These are phyloP conservation scores for Whitmania pigra DNA, from an alignment of 1,140 invertebrate genomes.

Conservation along the genomic window DNA sequence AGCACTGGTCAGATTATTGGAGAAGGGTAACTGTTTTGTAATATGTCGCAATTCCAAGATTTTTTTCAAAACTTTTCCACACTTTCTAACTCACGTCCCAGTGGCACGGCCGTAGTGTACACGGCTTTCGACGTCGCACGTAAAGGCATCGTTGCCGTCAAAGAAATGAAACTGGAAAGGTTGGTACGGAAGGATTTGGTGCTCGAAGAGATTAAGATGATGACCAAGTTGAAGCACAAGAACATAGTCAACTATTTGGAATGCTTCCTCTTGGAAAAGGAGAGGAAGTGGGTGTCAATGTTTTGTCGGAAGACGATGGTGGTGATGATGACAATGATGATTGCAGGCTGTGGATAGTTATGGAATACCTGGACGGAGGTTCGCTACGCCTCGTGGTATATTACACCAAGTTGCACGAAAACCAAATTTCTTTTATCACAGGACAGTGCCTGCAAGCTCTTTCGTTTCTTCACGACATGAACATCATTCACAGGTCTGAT, in stretches of 20 bases:
- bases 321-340: no score
- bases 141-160: conserved; percentile 44
- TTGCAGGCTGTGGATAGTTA: conserved; percentile 47
- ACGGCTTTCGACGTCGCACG: conserved; percentile 35
- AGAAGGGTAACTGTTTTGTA: no score
- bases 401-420: conserved; percentile 50
- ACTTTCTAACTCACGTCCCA: conserved; percentile 22
- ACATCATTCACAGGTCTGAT: conserved; percentile 9
- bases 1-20: no score
- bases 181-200: conserved; percentile 48
- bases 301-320: not conserved
- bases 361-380: conserved; percentile 48
- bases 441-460: conserved; percentile 47
- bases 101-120: conserved; percentile 44
- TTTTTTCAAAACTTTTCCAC: no score
- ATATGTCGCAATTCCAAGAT: no score
- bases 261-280: conserved; percentile 70
- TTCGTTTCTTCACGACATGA: not conserved
- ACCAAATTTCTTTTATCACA: conserved; percentile 93
- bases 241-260: conserved; percentile 63
- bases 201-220: conserved; percentile 46
- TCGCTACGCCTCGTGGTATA: conserved; percentile 47
- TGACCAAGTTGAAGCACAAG: conserved; percentile 29
- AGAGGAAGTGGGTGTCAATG: conserved; percentile 33
- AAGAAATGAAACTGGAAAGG: conserved; percentile 45